Base-by-base conservation (phyloP, 1,140 invertebrate genomes). In the Scaptodrosophila lebanonensis region DNA sequence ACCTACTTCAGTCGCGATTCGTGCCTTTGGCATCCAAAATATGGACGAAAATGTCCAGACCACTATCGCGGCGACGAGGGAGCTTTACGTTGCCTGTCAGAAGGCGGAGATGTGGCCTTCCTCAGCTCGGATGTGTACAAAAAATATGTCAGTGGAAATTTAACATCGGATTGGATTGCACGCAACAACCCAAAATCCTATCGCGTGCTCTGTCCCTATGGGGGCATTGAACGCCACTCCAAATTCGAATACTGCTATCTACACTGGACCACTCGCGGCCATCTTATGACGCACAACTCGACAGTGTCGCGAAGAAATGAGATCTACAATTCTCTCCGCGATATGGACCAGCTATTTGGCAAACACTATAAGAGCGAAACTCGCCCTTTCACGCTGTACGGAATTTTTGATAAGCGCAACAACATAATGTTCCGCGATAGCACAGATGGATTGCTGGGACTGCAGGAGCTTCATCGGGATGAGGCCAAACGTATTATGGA, bases 81-180 rank as follows among this genome's bases (percentile, higher is more conserved):
- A 2, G 93, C 95, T 2, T 90, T 98, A 43, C 88, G 92, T 59
- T 97, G 95, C 83, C 88, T 98, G 5, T 89, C 92, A n/a, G 92
- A 91, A 11, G 89, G 89, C 13, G 95, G 91, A 16, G 94, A 98
- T 83, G 94, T 98, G 0, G 95, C 95, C 0, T 97, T 98, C 85
- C 88, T 97, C 0, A 93, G 93, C 47, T 88, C 91, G 47, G 91
- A 90, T 35, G 91, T 91, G 2, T 91, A 93, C 29, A 89, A 91
- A 35, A 91, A 92, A 77, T 90, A 89, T 58, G 84, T 88, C 65
- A 88, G 90, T 89, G 87, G 87, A 53, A 83, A 82, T 57, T 20
- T 86, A 25, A 79, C 72, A 1, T 47, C 69, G 3, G 39, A 56
- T 11, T 87, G 84, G 83, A 18, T 72, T 2, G 45, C n/a, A 16